Base-by-base conservation (phyloP, 2,113 vertebrate genomes). In the Anguilla rostrata region DNA sequence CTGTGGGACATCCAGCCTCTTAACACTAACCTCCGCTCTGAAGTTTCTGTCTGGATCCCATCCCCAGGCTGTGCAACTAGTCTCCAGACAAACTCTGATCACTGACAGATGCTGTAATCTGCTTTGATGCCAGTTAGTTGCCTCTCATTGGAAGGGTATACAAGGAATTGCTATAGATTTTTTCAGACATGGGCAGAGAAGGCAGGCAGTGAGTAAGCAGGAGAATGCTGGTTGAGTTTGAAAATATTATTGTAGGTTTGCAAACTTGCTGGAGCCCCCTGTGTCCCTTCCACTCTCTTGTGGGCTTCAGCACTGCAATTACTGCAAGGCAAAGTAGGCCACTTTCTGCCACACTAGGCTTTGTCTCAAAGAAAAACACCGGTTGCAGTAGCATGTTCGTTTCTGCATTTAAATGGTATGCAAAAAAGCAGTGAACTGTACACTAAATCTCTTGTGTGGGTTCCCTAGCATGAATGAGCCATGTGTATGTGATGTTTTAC, bases 31-130 rank as follows among this genome's bases (percentile, higher is more conserved):
- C 71, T 75, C 71, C n/a, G 9, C 71, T 75, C n/a, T 34, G 26
- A 2, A 75, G 5, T 34, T 11, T 12, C 71, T 75, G 71, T 75
- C 71, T 34, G n/a, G 71, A 75, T 12, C n/a, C 71, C 29, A 34
- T 34, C 71, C 71, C n/a, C 26, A 75, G 71, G 29, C 71, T 34
- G 71, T 26, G 18, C 6, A 34, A 34, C 26, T 75, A 9, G n/a
- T 6, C 71, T 75, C n/a, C 9, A 9, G 71, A n/a, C 5, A 75
- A 75, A 34, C 71, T 75, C 71, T 75, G n/a, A 75, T 75, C 71
- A 75, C 71, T 75, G 71, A 75, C 71, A 75, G 71, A 75, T 75
- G 71, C 71, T 29, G n/a, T 75, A 75, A 75, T n/a, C 29, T 75
- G 4, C 71, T 34, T 75, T 75, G n/a, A 75, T 75, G 71, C 71